Base-by-base conservation (phyloP, 2,888 invertebrate genomes). In the Trichogramma evanescens region DNA sequence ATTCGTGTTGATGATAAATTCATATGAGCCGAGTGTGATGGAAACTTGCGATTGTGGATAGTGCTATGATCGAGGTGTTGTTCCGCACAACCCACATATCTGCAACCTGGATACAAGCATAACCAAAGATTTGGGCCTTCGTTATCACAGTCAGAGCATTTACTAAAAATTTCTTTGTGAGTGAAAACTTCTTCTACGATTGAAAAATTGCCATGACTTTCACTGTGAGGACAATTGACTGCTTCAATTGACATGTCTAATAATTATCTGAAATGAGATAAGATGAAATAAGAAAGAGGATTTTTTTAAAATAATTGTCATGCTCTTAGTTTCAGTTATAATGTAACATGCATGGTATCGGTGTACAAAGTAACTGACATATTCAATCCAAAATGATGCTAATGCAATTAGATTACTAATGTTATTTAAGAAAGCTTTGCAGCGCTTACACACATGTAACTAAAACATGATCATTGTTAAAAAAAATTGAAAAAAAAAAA, bases 111-210 rank as follows among this genome's bases (percentile, higher is more conserved):
- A 72, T 89, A 85, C 59, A 95, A 80, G 72, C 95, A 95, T 62
- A 93, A 84, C 93, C 94, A 94, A 58, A 94, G 82, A 76, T 92
- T 89, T 54, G 89, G 88, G 1, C 90, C 91, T 8, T 82, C 79
- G 66, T 84, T 85, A 46, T 85, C 83, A 71, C 93, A 93, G 70
- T 88, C 86, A 63, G 84, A 83, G 79, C 93, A 93, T 72, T 74
- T 76, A 8, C 61, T 64, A 56, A 72, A 75, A 58, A 67, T 72
- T 38, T 73, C 74, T 45, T 72, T 72, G 41, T 72, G 70, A 4
- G 68, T 63, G 5, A 73, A 66, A 9, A 74, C 70, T n/a, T 71
- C 65, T 62, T 75, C 74, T 56, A 74, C 71, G 52, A 72, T 69
- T 26, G 69, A 64, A 48, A 76, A 67, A 66, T 76, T 75, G 50